Evolutionary conservation across 1,140 invertebrate genomes (phyloP), one percentile per base, ranked within the genome.

Genomic region (Anadara kagoshimensis): DNA sequence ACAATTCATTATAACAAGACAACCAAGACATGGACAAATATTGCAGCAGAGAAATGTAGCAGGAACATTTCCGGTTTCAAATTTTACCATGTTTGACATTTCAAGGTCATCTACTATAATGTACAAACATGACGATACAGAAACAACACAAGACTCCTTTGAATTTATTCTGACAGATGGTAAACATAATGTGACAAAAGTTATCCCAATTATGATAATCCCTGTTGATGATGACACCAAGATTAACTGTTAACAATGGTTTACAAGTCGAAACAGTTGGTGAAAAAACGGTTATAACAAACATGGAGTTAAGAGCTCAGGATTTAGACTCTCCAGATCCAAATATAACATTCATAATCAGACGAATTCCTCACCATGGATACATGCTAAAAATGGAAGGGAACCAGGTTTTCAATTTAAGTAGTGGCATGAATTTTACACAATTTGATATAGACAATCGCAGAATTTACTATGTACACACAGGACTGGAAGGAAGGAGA

Each of bases 141-240:
- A 90, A 74, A 89, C 89, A 10, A 83, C 73, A 0, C 49, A 79
- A 22, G 90, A 90, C 69, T 63, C 74, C 7, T 88, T 90, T 74
- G 83, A 86, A 63, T 81, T 90, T 57, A 75, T 85, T 24, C 76
- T 90, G 2, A 85, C 85, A 0, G 90, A 90, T 65, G 89, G 90
- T 1, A 79, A 72, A 36, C 86, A 89, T 73, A 86, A 85, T 54
- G 73, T 88, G 10, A 84, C 81, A 22, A 87, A 86, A 56, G 83
- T 73, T 1, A 75, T 90, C 18, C 78, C 84, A 8, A 88, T 90
- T 58, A 84, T 81, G 26, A 81, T 90, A 51, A 78, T 89, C 41
- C 88, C 89, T 3, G 83, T 89, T 5, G 89, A 90, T 79, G 90
- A 90, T 69, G 89, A 87, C 88, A 1, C 90, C 90, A 5, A 68